Evolutionary conservation across 2,888 invertebrate species (phyloP), one percentile per base, ranked within the genome.

Genomic region (Tolmerus cingulatus): DNA sequence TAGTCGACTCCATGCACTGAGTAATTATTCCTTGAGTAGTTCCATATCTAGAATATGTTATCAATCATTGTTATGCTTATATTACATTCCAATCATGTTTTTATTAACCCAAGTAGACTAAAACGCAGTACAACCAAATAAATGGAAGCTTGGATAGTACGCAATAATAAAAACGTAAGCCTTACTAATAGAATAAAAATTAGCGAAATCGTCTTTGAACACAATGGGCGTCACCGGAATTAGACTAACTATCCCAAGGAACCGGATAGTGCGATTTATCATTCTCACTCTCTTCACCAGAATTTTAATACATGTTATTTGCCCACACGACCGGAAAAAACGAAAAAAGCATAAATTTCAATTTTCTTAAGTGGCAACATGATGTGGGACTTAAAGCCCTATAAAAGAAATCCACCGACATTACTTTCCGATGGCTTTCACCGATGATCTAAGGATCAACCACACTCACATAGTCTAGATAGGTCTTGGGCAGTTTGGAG

Each of bases 341-440:
- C 27, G 46, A 79, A 79, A 30, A 9, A 51, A 66, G 66, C 51
- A 51, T 79, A 79, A 51, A 79, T 51, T 79, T 79, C 79, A 79
- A 79, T 79, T 79, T 79, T 51, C 30, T 51, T 51, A 79, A 79
- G 51, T 46, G 79, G 51, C 12, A 23, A 16, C 27, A n/a, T 79
- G 46, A 79, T 46, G 46, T 51, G 27, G 30, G 27, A 16, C 40
- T 79, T 79, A 79, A 51, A 27, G 30, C 51, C 16, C 27, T 55
- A 51, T 79, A 51, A 79, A 79, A 46, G 30, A 79, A 79, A 79
- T 79, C 79, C 79, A 79, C 30, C 30, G 16, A 46, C 30, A 51
- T 51, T 79, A 51, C 79, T 7, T 79, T 79, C 23, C 23, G 78
- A 78, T 78, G 37, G 23, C 9, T 43, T 43, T 27, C 79, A 23